A percentile compares a stretch with the other conserved stretches of the same genome.
phyloP scores from a whole-genome alignment of 2,113 vertebrate genomes.

The Gymnorhina tibicen region DNA sequence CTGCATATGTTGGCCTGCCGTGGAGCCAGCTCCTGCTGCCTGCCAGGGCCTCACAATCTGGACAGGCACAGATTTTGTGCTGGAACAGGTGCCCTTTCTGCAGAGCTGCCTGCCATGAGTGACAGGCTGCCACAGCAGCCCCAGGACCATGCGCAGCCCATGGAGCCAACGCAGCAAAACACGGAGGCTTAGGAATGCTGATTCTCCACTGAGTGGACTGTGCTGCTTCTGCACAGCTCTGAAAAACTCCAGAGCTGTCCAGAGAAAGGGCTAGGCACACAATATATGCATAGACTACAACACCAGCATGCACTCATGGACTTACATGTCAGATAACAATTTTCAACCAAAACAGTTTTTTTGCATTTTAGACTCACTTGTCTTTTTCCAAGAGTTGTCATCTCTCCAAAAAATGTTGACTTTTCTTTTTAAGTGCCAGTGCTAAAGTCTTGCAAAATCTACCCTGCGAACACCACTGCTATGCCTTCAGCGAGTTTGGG shows the following conservation, averaged over 20 bases:
- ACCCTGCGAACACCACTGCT: neutral
- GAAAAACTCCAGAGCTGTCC: neutral
- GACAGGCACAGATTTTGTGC: slow-evolving; percentile 18
- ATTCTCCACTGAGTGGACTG: neutral
- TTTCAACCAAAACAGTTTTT: neutral
- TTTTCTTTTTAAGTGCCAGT: neutral
- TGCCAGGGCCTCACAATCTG: slow-evolving; percentile 14
- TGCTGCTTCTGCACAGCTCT: neutral
- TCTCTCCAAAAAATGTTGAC: neutral
- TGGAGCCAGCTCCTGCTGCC: slow-evolving; percentile 14
- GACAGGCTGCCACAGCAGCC: neutral
- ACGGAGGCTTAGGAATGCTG: fast-evolving
- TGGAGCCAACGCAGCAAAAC: neutral
- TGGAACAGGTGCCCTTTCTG: neutral
- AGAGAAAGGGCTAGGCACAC: neutral
- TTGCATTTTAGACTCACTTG: neutral
- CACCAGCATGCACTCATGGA: fast-evolving
- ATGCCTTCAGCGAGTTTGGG: neutral
- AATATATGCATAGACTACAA: neutral
- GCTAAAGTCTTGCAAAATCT: neutral
- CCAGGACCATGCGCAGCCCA: fast-evolving
- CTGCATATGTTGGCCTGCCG: neutral
- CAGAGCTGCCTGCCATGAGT: neutral
- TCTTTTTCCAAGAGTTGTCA: neutral
- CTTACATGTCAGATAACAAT: neutral